Base-by-base conservation (phyloP, 1,140 invertebrate genomes). In the Drosophila kohkoa region DNA sequence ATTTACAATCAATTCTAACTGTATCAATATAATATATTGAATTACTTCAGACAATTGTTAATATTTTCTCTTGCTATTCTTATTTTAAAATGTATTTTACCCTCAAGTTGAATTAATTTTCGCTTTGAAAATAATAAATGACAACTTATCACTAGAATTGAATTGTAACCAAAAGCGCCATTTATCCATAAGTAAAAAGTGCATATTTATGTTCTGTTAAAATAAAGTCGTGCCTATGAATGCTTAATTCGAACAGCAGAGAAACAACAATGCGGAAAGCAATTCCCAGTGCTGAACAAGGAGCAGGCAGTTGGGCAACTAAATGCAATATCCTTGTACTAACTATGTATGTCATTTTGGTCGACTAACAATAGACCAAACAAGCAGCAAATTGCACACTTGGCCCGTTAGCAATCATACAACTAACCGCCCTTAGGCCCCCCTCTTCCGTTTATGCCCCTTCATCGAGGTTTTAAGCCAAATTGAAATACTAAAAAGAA, bases 261-360 rank as follows among this genome's bases (percentile, higher is more conserved):
- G 5, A 25, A 25, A 25, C 20, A 25, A 5, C 35, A 35, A 3
- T 35, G 10, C 1, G 3, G 28, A 48, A n/a, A 51, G 20, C 35
- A 28, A 58, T 58, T 58, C 58, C 55, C 35, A 58, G 15, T 13
- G 16, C 38, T 43, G 15, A 32, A 8, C 20, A 46, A 15, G 32
- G 10, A 30, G 10, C n/a, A 55, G 6, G 11, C 25, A 59, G 41
- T 30, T n/a, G 25, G 11, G n/a, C 43, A 60, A 20, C 15, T 32
- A 38, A 60, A 41, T 20, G 16, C 46, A 67, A 60, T 58, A 59
- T 57, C 7, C 30, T 25, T 13, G 35, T 57, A 60, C 52, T 55
- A 58, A 69, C 41, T 75, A 52, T 73, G 70, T 75, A 52, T 73
- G 70, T 67, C 63, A 73, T 72, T 72, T 72, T 58, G 57, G 28